Conservation (phyloP, 2,797 vertebrate species). For the Orestias chungarensis region DNA sequence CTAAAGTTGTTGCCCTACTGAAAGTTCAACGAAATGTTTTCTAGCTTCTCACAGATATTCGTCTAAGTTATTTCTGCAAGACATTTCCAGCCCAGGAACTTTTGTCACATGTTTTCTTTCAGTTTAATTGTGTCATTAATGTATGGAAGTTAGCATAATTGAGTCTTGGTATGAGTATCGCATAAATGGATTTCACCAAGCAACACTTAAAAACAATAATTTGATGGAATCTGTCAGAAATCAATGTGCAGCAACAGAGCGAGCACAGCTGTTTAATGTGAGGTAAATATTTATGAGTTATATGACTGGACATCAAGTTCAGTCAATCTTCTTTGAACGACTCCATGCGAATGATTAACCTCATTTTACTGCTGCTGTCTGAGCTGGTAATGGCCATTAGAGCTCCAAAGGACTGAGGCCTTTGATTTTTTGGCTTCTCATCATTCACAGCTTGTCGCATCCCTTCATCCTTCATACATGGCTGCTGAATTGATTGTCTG, state of each 20-base stretch:
- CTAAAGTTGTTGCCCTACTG: not conserved
- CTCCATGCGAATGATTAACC: slow-evolving; percentile 99
- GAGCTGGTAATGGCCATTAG: slow-evolving; percentile 96
- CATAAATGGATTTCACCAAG: slow-evolving; percentile 69
- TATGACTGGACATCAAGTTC: slow-evolving; percentile 93
- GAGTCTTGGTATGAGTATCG: slow-evolving; percentile 60
- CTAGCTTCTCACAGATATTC: not conserved
- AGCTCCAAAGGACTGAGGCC: slow-evolving; percentile 86
- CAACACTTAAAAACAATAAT: slow-evolving; percentile 81
- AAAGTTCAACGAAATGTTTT: not conserved
- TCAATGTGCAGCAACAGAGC: slow-evolving; percentile 92
- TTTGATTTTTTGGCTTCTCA: slow-evolving; percentile 94
- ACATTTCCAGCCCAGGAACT: slow-evolving; percentile 16
- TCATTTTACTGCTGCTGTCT: slow-evolving; percentile 93
- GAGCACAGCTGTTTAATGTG: slow-evolving; percentile 88
- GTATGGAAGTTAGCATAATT: slow-evolving; percentile 58
- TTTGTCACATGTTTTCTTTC: slow-evolving; percentile 32
- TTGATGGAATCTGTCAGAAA: slow-evolving; percentile 85
- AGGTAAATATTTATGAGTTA: slow-evolving; percentile 99
- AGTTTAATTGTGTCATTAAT: slow-evolving; percentile 68
- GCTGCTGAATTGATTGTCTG: slow-evolving; percentile 97
- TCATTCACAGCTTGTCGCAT: slow-evolving; percentile 98
- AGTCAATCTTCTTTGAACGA: slow-evolving; percentile 97
- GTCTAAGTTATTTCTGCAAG: not conserved
- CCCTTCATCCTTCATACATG: slow-evolving; percentile 93